Conservation (phyloP, 2,797 vertebrate genomes). For the Myripristis murdjan region DNA sequence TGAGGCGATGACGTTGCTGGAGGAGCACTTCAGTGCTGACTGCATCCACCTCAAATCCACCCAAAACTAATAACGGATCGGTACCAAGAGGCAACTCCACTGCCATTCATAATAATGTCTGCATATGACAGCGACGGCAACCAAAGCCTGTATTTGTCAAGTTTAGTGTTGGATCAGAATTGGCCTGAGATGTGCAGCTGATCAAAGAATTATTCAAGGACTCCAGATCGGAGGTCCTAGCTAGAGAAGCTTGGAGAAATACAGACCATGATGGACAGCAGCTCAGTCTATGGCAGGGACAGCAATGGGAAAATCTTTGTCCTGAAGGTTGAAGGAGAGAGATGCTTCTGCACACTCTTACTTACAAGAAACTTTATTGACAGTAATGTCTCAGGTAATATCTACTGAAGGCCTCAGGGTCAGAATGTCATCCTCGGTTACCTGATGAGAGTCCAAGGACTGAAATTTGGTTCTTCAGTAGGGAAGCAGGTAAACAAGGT, state of each 20-base stretch:
- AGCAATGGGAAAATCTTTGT: slow-evolving; percentile 20
- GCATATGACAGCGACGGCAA: neutral
- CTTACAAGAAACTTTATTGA: too few relatives aligned
- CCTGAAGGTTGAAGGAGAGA: too few relatives aligned
- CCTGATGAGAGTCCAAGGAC: too few relatives aligned
- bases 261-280: neutral
- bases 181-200: neutral
- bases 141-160: slow-evolving; percentile 5
- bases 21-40: neutral
- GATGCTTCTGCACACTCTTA: too few relatives aligned
- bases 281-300: slow-evolving; percentile 6
- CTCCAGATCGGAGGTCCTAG: too few relatives aligned
- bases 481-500: too few relatives aligned
- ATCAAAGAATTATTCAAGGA: neutral
- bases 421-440: too few relatives aligned
- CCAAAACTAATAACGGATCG: slow-evolving; percentile 6
- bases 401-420: too few relatives aligned
- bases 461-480: too few relatives aligned
- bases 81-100: neutral
- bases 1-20: neutral
- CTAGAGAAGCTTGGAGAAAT: neutral
- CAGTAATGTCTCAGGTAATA: too few relatives aligned
- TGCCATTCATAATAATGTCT: neutral
- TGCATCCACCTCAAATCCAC: slow-evolving; percentile 10
- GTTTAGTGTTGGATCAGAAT: slow-evolving; percentile 2